Evolutionary conservation across 2,113 vertebrate genomes (phyloP).

Genomic region (Natator depressus): DNA sequence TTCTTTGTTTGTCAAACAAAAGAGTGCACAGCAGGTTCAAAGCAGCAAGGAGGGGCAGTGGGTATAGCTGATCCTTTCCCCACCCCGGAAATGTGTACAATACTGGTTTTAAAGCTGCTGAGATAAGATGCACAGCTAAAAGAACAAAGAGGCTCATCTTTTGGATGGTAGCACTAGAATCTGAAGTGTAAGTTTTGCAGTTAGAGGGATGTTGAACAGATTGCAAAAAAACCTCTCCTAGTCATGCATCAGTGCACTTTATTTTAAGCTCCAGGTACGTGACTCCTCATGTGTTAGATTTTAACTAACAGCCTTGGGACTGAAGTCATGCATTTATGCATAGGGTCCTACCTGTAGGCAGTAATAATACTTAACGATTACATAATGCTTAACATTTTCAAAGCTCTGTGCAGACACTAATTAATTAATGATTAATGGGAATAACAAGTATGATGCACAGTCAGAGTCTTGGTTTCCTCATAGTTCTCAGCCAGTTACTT

Average conservation of each 20-base stretch:
- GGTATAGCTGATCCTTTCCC: neutral
- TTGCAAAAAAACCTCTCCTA: constrained; percentile 8
- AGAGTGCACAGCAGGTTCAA: neutral
- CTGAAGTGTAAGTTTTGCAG: neutral
- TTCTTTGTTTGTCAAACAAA: neutral
- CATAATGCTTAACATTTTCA: constrained; percentile 22
- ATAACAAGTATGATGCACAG: neutral
- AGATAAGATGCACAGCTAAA: neutral
- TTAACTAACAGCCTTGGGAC: neutral
- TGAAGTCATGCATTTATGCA: neutral
- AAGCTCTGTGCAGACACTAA: neutral
- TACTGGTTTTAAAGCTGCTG: neutral
- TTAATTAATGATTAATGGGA: constrained; percentile 24
- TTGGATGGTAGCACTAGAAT: neutral
- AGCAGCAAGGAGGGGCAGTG: neutral
- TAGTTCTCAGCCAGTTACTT: neutral
- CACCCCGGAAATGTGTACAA: neutral
- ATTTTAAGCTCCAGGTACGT: constrained; percentile 37
- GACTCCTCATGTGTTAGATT: constrained; percentile 15
- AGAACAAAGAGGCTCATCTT: neutral
- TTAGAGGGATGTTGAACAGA: neutral
- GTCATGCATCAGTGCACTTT: neutral
- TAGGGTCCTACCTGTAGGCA: constrained; percentile 36
- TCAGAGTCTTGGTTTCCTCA: constrained; percentile 9
- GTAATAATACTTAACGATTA: constrained; percentile 35